phyloP scores from a whole-genome alignment of 2,113 vertebrate genomes.

The Coracopsis vasa region DNA sequence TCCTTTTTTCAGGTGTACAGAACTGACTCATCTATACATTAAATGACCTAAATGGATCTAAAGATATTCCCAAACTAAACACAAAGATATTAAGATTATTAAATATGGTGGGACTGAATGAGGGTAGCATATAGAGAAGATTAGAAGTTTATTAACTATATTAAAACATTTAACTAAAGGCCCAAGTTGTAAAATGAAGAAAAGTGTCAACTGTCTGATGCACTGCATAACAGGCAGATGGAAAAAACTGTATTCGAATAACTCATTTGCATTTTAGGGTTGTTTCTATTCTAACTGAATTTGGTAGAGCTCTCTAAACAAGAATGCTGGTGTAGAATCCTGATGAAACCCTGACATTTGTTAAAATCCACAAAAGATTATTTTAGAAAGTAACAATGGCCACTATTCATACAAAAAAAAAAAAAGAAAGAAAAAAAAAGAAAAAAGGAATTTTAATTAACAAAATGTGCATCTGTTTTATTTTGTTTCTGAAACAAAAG shows the following conservation, averaged over 20 bases:
- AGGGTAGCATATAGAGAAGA: neutral
- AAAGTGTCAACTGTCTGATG: neutral
- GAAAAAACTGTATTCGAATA: constrained; percentile 30
- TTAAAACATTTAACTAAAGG: neutral
- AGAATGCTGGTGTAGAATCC: constrained; percentile 38
- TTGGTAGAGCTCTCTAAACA: constrained; percentile 20
- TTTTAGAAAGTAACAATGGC: constrained; percentile 59
- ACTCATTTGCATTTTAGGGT: constrained; percentile 5
- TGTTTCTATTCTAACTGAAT: constrained; percentile 34
- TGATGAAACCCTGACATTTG: constrained; percentile 50
- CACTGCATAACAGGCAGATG: neutral
- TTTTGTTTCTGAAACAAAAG: constrained; percentile 56
- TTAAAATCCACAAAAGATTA: constrained; percentile 64
- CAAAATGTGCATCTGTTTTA: constrained; percentile 51
- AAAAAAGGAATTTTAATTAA: constrained; percentile 54
- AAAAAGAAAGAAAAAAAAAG: neutral
- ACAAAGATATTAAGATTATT: neutral
- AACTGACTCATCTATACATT: neutral
- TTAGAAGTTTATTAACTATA: neutral
- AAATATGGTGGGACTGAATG: neutral
- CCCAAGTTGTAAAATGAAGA: neutral
- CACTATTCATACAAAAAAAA: neutral
- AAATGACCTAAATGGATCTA: neutral
- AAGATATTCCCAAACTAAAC: neutral
- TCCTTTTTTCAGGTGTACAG: neutral